Conservation (phyloP, 1,140 invertebrate genomes). For the Cotesia chilonis region DNA sequence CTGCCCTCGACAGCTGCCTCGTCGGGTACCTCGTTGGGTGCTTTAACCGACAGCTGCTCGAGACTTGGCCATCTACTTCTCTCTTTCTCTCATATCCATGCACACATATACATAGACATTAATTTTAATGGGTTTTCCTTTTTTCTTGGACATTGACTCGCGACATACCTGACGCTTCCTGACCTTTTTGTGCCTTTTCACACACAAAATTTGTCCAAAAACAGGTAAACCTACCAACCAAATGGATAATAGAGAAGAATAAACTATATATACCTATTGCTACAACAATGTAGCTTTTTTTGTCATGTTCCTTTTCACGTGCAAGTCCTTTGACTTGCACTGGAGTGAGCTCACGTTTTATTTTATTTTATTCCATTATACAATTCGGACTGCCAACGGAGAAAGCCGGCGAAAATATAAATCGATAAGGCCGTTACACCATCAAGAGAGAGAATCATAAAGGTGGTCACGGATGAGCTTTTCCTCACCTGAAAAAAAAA, state of each 20-base stretch:
- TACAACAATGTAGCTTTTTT: background rate
- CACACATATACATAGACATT: background rate
- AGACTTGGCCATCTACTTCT: slow-evolving; percentile 32
- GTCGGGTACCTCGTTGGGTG: slow-evolving; percentile 30
- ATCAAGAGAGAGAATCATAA: background rate
- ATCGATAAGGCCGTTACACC: slow-evolving; percentile 53
- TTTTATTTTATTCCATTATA: background rate
- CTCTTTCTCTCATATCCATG: slow-evolving; percentile 32
- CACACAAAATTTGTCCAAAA: slow-evolving; percentile 20
- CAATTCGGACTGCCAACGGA: background rate
- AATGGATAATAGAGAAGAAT: background rate
- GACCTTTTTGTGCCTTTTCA: background rate
- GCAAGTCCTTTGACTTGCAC: background rate
- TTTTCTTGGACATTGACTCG: slow-evolving; percentile 19
- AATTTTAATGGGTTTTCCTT: slow-evolving; percentile 28
- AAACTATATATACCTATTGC: background rate
- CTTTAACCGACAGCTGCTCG: slow-evolving; percentile 49
- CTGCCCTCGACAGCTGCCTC: slow-evolving; percentile 42
- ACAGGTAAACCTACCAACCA: slow-evolving; percentile 8
- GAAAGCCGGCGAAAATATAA: slow-evolving; percentile 31
- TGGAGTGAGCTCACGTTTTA: background rate
- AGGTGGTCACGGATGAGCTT: background rate
- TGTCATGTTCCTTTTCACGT: no score
- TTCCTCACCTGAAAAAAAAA: no score
- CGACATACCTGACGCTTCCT: slow-evolving; percentile 27